Base-by-base conservation (phyloP, 2,797 vertebrate genomes). In the Momotus momota region DNA sequence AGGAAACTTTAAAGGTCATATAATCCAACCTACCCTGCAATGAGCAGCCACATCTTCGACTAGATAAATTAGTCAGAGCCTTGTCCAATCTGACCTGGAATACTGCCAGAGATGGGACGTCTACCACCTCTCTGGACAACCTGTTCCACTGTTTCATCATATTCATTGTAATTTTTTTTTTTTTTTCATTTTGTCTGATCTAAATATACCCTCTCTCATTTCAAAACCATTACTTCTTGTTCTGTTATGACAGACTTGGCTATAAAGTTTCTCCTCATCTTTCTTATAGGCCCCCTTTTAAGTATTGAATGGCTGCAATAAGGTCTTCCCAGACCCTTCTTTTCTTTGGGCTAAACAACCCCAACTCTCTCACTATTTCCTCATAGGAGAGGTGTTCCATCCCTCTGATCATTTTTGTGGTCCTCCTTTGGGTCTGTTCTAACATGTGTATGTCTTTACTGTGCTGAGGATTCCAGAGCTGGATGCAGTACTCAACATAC, bases 71-170 rank as follows among this genome's bases (percentile, higher is more conserved):
- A 22, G 51, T 51, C 19, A 49, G 26, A 35, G 9, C 3, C 1
- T 13, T 2, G 0, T n/a, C 14, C 33, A 61, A 1, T 9, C 10
- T 48, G 23, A 12, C 1, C 10, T 83, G 43, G 40, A 43, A 16
- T 9, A 4, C 17, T 61, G 19, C 17, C 18, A 45, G 8, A 3
- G 9, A 13, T 29, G 4, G 7, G 4, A 0, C 9, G 60, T 2
- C n/a, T 26, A 35, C 9, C 22, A 29, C 3, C 5, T 52, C 27
- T 60, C 45, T 40, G 27, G 29, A 19, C 10, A 51, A 73, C 3
- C 5, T 26, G 2, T 54, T 3, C 11, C 20, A 31, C 2, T 6
- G 31, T 17, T 75, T 51, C 60, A 45, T 3, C 5, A 38, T 3
- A 4, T 5, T 45, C 33, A 66, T 5, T 3, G 1, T 12, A 4